Evolutionary conservation across 2,113 vertebrate genomes (phyloP), one percentile per base, ranked within the genome.

Genomic region (Pluvianellus socialis): DNA sequence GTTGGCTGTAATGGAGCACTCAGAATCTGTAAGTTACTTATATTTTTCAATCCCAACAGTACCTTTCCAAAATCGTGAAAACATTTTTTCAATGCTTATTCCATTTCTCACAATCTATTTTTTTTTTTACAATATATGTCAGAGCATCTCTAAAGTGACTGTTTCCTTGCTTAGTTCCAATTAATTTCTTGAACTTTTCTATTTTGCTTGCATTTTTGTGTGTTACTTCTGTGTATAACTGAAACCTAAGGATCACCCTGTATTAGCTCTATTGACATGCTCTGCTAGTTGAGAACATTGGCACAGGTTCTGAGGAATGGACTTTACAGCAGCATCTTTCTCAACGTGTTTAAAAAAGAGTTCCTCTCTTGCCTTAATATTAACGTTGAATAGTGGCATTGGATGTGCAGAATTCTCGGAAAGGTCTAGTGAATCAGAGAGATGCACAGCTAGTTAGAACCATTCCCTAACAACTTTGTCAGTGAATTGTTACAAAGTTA

Each of bases 1-100:
- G 62, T 97, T 99, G 62, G 99, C 99, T 18, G 98, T 99, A 81
- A 98, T 99, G 98, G 99, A 99, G 76, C 99, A 99, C 80, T 99
- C 99, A 12, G 99, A 99, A 96, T 99, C 99, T 63, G 99, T 99
- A 98, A 98, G 99, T 98, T 52, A 44, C 18, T 83, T 58, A 27
- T 73, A 6, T 40, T 40, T 75, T 66, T 86, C 75, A 82, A 67
- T 92, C 16, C 38, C 14, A 52, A 53, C 58, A 61, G 83, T 84
- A 55, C 17, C 8, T 84, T 79, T 70, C 22, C 26, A n/a, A 11
- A 74, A 6, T 75, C 8, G 49, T 6, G 13, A 58, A 73, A 66
- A 49, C 4, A 20, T 70, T 50, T 80, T 58, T 71, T 82, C 44
- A 50, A 5, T 35, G 6, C 4, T 65, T 63, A 28, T 33, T 80